A percentile compares a stretch with the other conserved stretches of the same genome.
Conservation (phyloP, 2,113 vertebrate genomes). For the Thinocorus orbignyianus region DNA sequence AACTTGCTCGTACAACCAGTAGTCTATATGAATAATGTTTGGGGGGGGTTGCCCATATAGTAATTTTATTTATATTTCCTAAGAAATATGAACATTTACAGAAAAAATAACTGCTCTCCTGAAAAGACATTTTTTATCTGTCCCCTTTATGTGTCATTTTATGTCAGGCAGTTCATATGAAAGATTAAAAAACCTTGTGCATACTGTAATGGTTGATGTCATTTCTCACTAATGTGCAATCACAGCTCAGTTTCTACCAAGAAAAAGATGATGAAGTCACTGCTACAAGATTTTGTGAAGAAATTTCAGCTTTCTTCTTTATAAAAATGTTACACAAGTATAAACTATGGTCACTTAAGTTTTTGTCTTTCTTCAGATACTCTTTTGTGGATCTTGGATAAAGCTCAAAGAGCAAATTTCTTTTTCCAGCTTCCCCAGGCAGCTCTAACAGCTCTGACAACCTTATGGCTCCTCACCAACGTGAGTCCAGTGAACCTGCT, state of each 20-base stretch:
- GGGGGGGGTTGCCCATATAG: rapidly evolving
- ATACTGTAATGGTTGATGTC: not conserved
- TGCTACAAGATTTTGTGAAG: not conserved
- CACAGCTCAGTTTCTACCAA: not conserved
- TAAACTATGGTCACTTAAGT: not conserved
- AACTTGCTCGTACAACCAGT: not conserved
- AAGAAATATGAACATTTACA: not conserved
- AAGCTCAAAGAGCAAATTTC: not conserved
- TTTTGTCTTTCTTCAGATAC: not conserved
- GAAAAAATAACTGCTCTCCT: not conserved
- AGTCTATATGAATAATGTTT: not conserved
- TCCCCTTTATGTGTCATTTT: not conserved
- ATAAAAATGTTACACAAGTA: not conserved
- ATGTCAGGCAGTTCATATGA: not conserved
- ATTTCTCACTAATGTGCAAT: not conserved
- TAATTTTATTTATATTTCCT: not conserved
- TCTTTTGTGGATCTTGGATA: not conserved
- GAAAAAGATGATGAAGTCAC: not conserved
- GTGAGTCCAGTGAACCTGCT: not conserved
- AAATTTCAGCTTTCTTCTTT: not conserved
- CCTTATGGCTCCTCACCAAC: not conserved
- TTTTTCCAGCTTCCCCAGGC: not conserved
- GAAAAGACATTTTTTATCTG: not conserved
- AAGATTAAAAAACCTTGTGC: not conserved
- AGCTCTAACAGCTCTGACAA: not conserved